Percentiles rank a stretch among this genome's conserved stretches.
Conservation (phyloP, 2,113 vertebrate genomes). For the Pongo pygmaeus region DNA sequence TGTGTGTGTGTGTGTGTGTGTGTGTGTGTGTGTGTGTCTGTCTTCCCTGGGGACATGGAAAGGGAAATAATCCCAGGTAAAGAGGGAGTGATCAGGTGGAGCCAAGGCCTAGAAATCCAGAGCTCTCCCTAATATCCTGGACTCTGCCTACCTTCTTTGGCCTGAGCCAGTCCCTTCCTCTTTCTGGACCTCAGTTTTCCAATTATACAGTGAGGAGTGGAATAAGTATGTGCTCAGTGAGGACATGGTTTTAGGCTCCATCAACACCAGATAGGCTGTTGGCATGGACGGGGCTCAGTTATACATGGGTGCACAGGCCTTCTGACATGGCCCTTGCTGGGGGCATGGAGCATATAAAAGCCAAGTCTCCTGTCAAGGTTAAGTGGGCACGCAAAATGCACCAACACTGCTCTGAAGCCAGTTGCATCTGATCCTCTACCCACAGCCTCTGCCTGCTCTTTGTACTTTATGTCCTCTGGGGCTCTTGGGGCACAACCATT, state of each 20-base stretch:
- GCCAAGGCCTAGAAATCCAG: background rate
- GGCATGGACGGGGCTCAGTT: too few relatives aligned
- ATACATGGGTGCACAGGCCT: background rate
- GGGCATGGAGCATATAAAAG: too few relatives aligned
- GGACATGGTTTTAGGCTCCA: background rate
- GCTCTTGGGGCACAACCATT: too few relatives aligned
- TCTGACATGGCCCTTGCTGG: too few relatives aligned
- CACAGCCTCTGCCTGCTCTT: too few relatives aligned
- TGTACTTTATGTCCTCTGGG: too few relatives aligned
- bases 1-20: too few relatives aligned
- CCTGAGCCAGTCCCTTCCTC: background rate
- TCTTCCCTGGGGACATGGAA: background rate
- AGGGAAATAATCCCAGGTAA: background rate
- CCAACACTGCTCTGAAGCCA: background rate
- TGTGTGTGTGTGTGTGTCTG: background rate
- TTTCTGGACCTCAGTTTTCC: background rate
- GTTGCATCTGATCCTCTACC: too few relatives aligned
- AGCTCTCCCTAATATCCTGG: background rate
- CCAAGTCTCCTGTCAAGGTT: background rate
- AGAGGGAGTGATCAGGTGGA: background rate
- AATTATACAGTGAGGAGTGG: background rate
- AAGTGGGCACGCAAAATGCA: background rate
- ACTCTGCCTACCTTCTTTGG: too few relatives aligned
- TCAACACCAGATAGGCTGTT: background rate
- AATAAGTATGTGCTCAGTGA: background rate